Percentiles rank a stretch among this genome's conserved stretches.
These are phyloP conservation scores for Saccopteryx bilineata DNA, from an alignment of 2,113 vertebrate genomes.

Conservation along the genomic window DNA sequence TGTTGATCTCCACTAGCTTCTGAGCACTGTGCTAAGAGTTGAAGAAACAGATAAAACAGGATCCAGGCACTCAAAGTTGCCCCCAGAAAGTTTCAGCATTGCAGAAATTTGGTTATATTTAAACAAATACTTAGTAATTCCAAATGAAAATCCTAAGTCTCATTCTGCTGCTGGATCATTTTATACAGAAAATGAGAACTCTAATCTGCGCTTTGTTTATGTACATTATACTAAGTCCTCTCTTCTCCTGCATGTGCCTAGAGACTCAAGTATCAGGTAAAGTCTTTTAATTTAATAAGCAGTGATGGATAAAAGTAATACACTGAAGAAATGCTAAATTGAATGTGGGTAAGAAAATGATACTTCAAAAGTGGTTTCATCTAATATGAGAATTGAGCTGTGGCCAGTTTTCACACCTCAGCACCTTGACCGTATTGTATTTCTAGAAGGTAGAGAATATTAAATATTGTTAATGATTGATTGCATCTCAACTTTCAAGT, in stretches of 20 bases:
- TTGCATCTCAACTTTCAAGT: slow-evolving; percentile 81
- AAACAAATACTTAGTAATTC: slow-evolving; percentile 13
- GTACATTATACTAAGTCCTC: neutral
- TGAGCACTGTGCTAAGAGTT: neutral
- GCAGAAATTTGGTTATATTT: neutral
- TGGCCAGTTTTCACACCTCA: slow-evolving; percentile 83
- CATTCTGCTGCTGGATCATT: slow-evolving; percentile 45
- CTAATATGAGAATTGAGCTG: slow-evolving; percentile 73
- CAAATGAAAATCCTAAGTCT: neutral
- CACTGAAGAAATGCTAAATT: slow-evolving; percentile 69
- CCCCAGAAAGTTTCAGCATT: neutral
- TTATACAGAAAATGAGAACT: slow-evolving; percentile 52
- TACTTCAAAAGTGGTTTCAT: slow-evolving; percentile 80
- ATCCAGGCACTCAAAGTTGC: neutral
- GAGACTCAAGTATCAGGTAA: slow-evolving; percentile 40
- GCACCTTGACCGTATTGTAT: slow-evolving; percentile 80
- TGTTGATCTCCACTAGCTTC: neutral
- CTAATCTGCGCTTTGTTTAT: slow-evolving; percentile 38
- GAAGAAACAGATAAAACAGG: slow-evolving; percentile 2
- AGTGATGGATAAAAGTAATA: slow-evolving; percentile 65
- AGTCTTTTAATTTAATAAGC: slow-evolving; percentile 72
- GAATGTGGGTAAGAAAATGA: slow-evolving; percentile 76
- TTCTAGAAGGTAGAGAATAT: slow-evolving; percentile 80
- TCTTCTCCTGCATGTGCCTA: neutral
- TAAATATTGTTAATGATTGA: slow-evolving; percentile 82